These are phyloP conservation scores for Slavum lentiscoides DNA, from an alignment of 2,888 invertebrate genomes.

Conservation along the genomic window DNA sequence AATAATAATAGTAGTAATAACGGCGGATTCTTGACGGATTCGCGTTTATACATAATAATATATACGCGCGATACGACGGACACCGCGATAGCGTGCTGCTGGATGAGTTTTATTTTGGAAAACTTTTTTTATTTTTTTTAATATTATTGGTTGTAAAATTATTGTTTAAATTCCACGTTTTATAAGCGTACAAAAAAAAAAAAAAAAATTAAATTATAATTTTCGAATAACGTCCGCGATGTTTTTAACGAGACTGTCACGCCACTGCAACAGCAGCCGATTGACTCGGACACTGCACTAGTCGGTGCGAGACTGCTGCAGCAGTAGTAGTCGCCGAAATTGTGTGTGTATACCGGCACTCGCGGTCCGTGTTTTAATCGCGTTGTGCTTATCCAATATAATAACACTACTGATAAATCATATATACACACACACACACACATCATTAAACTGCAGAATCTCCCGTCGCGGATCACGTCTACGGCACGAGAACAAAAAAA, in stretches of 20 bases:
- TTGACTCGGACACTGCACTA: background rate
- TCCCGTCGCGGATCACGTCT: background rate
- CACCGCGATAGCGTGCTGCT: too few species aligned
- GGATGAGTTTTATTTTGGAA: too few species aligned
- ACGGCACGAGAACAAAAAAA: background rate
- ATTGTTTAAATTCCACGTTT: too few species aligned
- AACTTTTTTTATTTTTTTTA: too few species aligned
- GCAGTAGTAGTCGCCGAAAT: slow-evolving; percentile 4
- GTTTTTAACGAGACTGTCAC: slow-evolving; percentile 34
- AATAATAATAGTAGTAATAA: too few species aligned
- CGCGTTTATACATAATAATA: too few species aligned
- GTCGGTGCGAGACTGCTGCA: slow-evolving; percentile 22
- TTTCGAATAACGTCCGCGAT: background rate
- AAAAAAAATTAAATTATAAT: too few species aligned
- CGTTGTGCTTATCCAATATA: slow-evolving; percentile 38
- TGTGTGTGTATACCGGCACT: background rate
- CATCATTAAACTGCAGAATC: slow-evolving; percentile 32
- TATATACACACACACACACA: too few species aligned
- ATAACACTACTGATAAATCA: slow-evolving; percentile 30
- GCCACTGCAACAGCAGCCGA: background rate
- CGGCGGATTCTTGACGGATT: too few species aligned
- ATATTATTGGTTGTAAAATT: too few species aligned
- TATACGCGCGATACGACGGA: too few species aligned
- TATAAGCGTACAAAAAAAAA: too few species aligned
- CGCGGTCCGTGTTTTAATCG: slow-evolving; percentile 26